Conservation (phyloP, 2,113 vertebrate genomes). For the Octodon degus region DNA sequence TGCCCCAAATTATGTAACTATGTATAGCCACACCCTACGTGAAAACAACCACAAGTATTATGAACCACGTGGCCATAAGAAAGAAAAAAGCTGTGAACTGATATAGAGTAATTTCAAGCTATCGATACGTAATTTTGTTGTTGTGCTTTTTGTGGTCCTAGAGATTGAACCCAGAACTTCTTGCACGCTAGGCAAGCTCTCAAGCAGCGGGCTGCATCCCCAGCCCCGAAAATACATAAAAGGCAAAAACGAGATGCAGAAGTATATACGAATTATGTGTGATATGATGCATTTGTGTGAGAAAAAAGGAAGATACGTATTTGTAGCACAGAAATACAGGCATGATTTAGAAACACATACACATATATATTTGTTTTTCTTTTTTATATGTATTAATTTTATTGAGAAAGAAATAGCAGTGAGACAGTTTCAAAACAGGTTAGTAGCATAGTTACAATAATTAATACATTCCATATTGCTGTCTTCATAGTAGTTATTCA, state of each 20-base stretch:
- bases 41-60: background rate
- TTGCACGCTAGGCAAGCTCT: background rate
- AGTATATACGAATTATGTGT: background rate
- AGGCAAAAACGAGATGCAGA: conserved; percentile 27
- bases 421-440: too few relatives aligned
- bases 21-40: background rate
- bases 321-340: background rate
- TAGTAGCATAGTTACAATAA: too few relatives aligned
- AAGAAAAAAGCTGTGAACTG: background rate
- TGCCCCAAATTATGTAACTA: background rate
- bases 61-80: background rate
- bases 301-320: background rate
- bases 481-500: too few relatives aligned
- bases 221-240: background rate
- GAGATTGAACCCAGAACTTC: background rate
- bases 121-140: background rate
- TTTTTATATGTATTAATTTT: background rate
- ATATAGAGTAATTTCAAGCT: background rate
- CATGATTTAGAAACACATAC: background rate
- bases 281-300: background rate
- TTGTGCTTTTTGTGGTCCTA: background rate
- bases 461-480: too few relatives aligned
- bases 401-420: too few relatives aligned
- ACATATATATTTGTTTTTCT: background rate
- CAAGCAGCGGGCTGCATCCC: background rate